Evolutionary conservation across 2,113 vertebrate genomes (phyloP), one percentile per base, ranked within the genome.

Genomic region (Mastomys coucha): DNA sequence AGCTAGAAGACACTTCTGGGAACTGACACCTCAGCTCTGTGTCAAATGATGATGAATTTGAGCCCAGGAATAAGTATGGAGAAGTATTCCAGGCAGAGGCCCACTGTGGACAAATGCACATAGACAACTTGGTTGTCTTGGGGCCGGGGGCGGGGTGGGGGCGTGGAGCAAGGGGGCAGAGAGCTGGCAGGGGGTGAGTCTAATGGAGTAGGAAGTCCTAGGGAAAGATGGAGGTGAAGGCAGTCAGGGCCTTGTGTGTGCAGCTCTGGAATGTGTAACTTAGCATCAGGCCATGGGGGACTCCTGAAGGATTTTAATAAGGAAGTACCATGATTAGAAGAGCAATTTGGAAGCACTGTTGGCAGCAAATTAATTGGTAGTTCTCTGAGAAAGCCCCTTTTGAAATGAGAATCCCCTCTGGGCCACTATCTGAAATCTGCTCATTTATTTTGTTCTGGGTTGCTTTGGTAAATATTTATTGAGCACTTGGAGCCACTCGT

Each of bases 321-420:
- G 31, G 10, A 4, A 91, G 58, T n/a, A 4, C 20, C 42, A 51
- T 86, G 58, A 75, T 73, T 70, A 28, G 42, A 90, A 53, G 39
- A 77, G 31, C 42, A 26, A 69, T 80, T 92, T n/a, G 56, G 72
- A 51, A 42, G 60, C 56, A 76, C 58, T 36, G 12, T 58, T 96
- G 58, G 65, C 33, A 8, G 49, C 19, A 88, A 73, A 89, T 76
- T 84, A 53, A 84, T 84, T 67, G 80, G 2, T 42, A 42, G 26
- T 49, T 92, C 24, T 95, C 80, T 60, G 88, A 90, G 86, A 82
- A 92, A 93, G 39, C 45, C 56, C 81, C 33, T 89, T 89, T 81
- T 5, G 75, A 89, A 87, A 91, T 91, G 70, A 91, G 39, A 26
- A 73, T 72, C 33, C 17, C 56, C n/a, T 93, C 65, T 69, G 75